Conservation (phyloP, 2,797 vertebrate genomes). For the Coendou prehensilis region DNA sequence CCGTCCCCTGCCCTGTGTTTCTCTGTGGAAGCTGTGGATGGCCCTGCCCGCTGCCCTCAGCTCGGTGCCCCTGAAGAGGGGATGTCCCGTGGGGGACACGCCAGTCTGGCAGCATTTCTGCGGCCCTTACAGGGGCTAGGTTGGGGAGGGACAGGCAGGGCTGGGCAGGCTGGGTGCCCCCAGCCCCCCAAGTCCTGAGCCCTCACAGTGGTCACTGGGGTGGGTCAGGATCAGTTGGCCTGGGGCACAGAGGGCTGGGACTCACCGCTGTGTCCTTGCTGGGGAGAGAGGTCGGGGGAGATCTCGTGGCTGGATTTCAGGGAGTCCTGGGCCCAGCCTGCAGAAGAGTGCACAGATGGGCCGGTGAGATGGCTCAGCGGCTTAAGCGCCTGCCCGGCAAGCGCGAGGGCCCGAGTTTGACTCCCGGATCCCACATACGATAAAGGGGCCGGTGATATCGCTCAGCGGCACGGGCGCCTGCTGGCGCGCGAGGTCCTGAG, state of each 20-base stretch:
- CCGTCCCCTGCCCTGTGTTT: background rate
- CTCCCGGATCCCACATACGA: no score
- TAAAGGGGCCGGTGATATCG: no score
- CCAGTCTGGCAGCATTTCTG: no score
- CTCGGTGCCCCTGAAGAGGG: background rate
- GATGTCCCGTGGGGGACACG: background rate
- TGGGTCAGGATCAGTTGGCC: background rate
- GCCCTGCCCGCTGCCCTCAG: background rate
- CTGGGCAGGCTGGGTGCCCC: fast-evolving
- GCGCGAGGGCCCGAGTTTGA: no score
- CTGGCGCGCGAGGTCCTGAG: no score
- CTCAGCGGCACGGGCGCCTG: no score
- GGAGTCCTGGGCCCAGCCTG: slow-evolving; percentile 79
- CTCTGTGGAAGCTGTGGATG: background rate
- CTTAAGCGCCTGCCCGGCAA: no score
- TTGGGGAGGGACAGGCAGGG: background rate
- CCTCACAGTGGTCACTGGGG: background rate
- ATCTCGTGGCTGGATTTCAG: fast-evolving
- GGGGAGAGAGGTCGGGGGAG: background rate
- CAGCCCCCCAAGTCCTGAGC: background rate
- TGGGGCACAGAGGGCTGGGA: background rate
- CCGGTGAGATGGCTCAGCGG: no score
- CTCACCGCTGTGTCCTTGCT: slow-evolving; percentile 77
- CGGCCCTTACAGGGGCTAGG: background rate
- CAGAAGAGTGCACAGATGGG: background rate